Percentiles rank a stretch among this genome's conserved stretches.
These are phyloP conservation scores for Lepidonotus clava DNA, from an alignment of 2,888 invertebrate species.

Conservation along the genomic window DNA sequence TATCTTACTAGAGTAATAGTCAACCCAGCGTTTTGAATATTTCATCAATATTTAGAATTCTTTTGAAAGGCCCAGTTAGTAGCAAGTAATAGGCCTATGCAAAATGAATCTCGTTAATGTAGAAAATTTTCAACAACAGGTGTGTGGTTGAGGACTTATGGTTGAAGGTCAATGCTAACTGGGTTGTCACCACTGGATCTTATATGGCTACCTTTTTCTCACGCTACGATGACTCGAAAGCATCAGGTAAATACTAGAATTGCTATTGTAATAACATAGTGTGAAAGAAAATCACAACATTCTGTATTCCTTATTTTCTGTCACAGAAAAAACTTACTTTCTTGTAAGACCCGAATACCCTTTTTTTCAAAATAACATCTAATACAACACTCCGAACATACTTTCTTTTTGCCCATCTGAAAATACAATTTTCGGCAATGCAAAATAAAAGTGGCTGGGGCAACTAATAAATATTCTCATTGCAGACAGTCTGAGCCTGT, in stretches of 20 bases:
- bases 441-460: not conserved
- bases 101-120: not conserved
- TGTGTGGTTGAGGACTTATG: slow-evolving; percentile 12
- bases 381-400: not conserved
- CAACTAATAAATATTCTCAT: not conserved
- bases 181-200: slow-evolving; percentile 15
- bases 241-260: not conserved
- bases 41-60: no score
- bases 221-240: not conserved
- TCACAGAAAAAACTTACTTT: no score
- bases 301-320: no score
- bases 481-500: not conserved
- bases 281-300: not conserved
- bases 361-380: not conserved
- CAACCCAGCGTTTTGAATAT: no score
- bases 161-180: not conserved
- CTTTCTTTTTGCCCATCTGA: no score
- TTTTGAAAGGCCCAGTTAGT: no score
- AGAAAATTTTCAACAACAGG: not conserved
- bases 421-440: no score
- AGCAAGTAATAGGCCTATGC: no score
- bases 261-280: not conserved
- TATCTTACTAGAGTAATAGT: no score
- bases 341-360: no score
- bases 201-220: not conserved